Percentiles rank a stretch among this genome's conserved stretches.
phyloP scores from a whole-genome alignment of 2,113 vertebrate species.

The Sylvia atricapilla region DNA sequence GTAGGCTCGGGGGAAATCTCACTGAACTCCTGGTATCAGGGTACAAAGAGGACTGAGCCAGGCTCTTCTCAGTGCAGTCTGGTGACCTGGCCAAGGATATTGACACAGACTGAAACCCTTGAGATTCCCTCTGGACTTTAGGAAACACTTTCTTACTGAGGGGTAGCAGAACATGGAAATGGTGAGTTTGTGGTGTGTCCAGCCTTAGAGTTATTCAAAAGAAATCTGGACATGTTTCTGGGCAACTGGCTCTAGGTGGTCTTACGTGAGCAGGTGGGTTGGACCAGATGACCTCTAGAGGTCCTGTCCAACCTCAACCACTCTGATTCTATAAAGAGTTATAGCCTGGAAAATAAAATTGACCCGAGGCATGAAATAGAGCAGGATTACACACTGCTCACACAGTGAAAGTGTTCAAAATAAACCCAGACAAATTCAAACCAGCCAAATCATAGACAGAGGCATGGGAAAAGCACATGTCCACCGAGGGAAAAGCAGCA shows the following conservation, averaged over 20 bases:
- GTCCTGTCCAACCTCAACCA: not conserved
- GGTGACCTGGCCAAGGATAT: not conserved
- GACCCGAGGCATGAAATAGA: not conserved
- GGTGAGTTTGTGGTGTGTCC: not conserved
- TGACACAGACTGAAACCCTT: not conserved
- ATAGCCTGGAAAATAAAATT: not conserved
- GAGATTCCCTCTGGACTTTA: not conserved
- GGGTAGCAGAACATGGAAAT: rapidly evolving
- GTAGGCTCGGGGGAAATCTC: not conserved
- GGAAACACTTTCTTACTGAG: not conserved
- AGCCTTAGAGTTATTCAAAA: not conserved
- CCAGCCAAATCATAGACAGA: rapidly evolving
- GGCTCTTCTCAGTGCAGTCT: not conserved
- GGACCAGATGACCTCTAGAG: not conserved
- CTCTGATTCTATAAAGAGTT: not conserved
- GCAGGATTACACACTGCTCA: not conserved
- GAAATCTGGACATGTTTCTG: rapidly evolving
- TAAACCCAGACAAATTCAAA: not conserved
- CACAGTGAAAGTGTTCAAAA: not conserved
- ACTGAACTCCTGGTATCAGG: not conserved
- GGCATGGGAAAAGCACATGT: not conserved
- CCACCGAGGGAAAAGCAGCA: not conserved
- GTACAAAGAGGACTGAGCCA: not conserved
- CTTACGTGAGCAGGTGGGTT: not conserved
- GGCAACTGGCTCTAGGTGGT: not conserved